phyloP scores from a whole-genome alignment of 2,888 invertebrate genomes.

The Hartigia nigra region DNA sequence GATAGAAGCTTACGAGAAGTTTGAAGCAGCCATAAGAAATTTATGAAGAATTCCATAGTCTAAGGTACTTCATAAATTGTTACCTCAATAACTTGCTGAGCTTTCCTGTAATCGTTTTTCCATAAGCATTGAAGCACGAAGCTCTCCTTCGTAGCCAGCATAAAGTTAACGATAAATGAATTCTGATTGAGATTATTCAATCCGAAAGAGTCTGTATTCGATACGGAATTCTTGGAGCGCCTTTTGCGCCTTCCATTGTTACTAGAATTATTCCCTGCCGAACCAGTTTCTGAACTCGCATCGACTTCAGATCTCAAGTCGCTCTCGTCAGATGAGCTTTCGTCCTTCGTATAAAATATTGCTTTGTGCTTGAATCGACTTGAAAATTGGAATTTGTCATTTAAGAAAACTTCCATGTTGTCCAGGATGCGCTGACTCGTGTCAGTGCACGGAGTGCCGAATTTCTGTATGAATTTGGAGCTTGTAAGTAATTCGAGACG shows the following conservation, averaged over 20 bases:
- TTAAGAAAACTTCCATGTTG: conserved; percentile 13
- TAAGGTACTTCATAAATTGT: conserved; percentile 42
- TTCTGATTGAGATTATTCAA: conserved; percentile 13
- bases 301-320: conserved; percentile 45
- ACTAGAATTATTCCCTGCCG: conserved; percentile 66
- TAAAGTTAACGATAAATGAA: conserved; percentile 71
- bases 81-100: conserved; percentile 85
- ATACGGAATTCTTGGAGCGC: conserved; percentile 52
- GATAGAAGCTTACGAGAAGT: conserved; percentile 69
- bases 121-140: conserved; percentile 82
- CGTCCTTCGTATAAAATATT: conserved; percentile 46
- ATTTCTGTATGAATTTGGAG: conserved; percentile 67
- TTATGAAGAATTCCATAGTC: conserved; percentile 52
- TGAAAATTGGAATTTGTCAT: conserved; percentile 39
- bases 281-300: conserved; percentile 49
- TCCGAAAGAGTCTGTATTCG: neutral
- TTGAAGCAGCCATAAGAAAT: conserved; percentile 70
- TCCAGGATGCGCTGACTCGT: conserved; percentile 43
- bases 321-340: conserved; percentile 44
- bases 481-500: conserved; percentile 77
- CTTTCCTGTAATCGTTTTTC: conserved; percentile 78
- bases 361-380: conserved; percentile 33
- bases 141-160: conserved; percentile 81
- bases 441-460: conserved; percentile 64
- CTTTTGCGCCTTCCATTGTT: conserved; percentile 64